Evolutionary conservation across 2,888 invertebrate genomes (phyloP), one percentile per base, ranked within the genome.

Genomic region (Shargacucullia verbasci): DNA sequence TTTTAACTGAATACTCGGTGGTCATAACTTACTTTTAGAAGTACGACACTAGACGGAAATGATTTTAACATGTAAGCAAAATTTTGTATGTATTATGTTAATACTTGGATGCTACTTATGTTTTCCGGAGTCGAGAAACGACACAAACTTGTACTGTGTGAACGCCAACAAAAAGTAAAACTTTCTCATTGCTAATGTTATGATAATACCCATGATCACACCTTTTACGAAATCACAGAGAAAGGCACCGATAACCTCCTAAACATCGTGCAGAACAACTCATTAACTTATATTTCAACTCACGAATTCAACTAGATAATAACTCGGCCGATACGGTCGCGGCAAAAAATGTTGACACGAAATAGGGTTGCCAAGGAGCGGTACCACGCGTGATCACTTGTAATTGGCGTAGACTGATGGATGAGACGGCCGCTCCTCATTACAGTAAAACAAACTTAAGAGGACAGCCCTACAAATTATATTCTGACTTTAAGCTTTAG

Each of bases 361-460:
- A 87, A 89, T 89, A 89, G 86, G 88, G 87, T 84, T 89, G 86
- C 83, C 87, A 85, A 76, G 73, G 59, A 65, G 62, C 67, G 58
- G 76, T 75, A 82, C 79, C 80, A 89, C 85, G 87, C 89, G 88
- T 89, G 91, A 91, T 89, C 87, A 81, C 78, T 83, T 85, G 90
- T 92, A 92, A 92, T 92, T 92, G 91, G 90, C 86, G 66, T 71
- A 79, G 72, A 71, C 86, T 87, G 90, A 83, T 83, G 84, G 86
- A 84, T 86, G 83, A 78, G 81, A 80, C 73, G 73, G 72, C 79
- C 76, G 78, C 65, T 79, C 80, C 85, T 86, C 85, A 86, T 86
- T 86, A 84, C 78, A 73, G 68, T 66, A 72, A 46, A 34, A 73
- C 85, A 66, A 85, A 81, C 66, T 60, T 77, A 76, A 38, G 29